These are phyloP conservation scores for Zaprionus tsacasi DNA, from an alignment of 1,140 invertebrate species.

Conservation along the genomic window DNA sequence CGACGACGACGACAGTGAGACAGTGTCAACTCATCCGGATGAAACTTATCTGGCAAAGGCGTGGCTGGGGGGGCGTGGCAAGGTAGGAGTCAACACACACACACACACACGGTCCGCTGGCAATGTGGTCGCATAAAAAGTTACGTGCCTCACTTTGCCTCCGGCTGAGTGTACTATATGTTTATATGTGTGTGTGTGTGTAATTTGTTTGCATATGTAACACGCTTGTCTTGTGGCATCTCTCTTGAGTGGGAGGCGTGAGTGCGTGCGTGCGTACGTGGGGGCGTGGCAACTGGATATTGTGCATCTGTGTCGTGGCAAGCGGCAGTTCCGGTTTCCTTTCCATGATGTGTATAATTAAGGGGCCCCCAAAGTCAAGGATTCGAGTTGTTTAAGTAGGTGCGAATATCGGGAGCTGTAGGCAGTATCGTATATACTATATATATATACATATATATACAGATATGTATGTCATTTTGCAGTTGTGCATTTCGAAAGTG, in stretches of 20 bases:
- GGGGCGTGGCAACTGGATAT: slow-evolving; percentile 14
- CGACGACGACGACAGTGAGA: slow-evolving; percentile 1
- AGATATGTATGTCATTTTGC: not conserved
- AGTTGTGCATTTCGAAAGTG: slow-evolving; percentile 22
- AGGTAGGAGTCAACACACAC: slow-evolving; percentile 2
- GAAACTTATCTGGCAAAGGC: slow-evolving; percentile 26
- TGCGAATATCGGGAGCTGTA: slow-evolving; percentile 11
- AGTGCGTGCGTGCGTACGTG: not conserved
- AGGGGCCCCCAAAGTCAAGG: slow-evolving; percentile 66
- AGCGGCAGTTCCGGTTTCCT: slow-evolving; percentile 62
- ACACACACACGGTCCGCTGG: slow-evolving; percentile 6
- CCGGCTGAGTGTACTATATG: slow-evolving; percentile 2
- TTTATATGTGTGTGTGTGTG: slow-evolving; percentile 22
- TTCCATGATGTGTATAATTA: slow-evolving; percentile 69
- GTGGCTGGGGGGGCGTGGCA: slow-evolving; percentile 10
- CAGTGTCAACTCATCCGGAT: slow-evolving; percentile 66
- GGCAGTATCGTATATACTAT: not conserved
- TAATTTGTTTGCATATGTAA: slow-evolving; percentile 70
- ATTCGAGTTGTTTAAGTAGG: slow-evolving; percentile 41
- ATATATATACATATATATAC: not conserved
- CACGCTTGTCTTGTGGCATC: slow-evolving; percentile 16
- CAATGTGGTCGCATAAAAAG: slow-evolving; percentile 62
- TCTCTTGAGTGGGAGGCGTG: slow-evolving; percentile 9
- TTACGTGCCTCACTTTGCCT: slow-evolving; percentile 52
- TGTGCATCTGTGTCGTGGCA: slow-evolving; percentile 42